These are phyloP conservation scores for Cataglyphis albicans DNA, from an alignment of 2,888 invertebrate genomes.

Conservation along the genomic window DNA sequence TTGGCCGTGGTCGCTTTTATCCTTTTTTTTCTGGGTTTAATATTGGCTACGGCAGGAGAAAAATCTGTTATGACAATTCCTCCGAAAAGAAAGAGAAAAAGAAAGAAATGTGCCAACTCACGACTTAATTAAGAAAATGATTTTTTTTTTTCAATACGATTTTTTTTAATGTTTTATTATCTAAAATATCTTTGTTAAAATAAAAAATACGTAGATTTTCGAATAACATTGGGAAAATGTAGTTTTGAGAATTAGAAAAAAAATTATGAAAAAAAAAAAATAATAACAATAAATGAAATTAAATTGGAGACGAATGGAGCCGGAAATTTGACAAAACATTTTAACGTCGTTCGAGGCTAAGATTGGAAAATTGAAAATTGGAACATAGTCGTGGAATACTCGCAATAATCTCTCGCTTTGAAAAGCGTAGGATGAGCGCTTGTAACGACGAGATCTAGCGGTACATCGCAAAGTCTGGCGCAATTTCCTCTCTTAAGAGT, in stretches of 20 bases:
- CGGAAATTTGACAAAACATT: conserved; percentile 61
- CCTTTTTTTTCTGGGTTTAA: conserved; percentile 13
- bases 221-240: neutral
- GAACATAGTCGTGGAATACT: conserved; percentile 63
- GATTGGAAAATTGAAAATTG: conserved; percentile 61
- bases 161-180: neutral
- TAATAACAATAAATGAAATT: neutral
- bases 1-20: conserved; percentile 65
- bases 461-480: conserved; percentile 50
- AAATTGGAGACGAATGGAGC: neutral
- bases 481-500: conserved; percentile 42
- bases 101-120: neutral
- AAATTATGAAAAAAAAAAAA: neutral
- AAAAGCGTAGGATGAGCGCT: conserved; percentile 63
- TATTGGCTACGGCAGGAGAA: conserved; percentile 28
- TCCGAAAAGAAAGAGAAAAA: neutral
- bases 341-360: conserved; percentile 32
- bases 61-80: conserved; percentile 11
- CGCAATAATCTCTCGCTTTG: conserved; percentile 68
- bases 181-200: neutral
- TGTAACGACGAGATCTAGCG: conserved; percentile 64
- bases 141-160: neutral
- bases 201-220: neutral
- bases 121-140: conserved; percentile 17
- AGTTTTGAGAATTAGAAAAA: neutral